These are phyloP conservation scores for Sinocyclocheilus anophthalmus DNA, from an alignment of 2,113 vertebrate genomes.

Conservation along the genomic window DNA sequence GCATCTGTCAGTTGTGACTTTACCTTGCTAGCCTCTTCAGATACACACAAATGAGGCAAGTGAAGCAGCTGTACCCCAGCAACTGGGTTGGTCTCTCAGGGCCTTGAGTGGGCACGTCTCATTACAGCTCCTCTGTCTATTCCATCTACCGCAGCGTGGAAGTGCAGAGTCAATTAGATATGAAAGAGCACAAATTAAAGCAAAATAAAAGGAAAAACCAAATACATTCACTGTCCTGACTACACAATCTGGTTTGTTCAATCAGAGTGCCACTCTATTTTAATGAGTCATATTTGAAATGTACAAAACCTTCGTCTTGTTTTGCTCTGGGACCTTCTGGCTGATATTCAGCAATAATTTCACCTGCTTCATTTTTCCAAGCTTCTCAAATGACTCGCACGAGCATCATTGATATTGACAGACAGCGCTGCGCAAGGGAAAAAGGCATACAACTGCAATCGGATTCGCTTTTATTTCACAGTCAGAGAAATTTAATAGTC, in stretches of 20 bases:
- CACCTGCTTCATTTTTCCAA: neutral
- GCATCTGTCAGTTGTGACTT: conserved; percentile 35
- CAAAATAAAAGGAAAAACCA: conserved; percentile 42
- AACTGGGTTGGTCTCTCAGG: conserved; percentile 47
- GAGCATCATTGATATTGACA: conserved; percentile 28
- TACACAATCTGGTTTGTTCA: conserved; percentile 31
- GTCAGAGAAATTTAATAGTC: conserved; percentile 45
- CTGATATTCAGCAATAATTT: neutral
- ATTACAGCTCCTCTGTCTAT: conserved; percentile 42
- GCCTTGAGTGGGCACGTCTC: conserved; percentile 45
- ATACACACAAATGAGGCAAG: conserved; percentile 30
- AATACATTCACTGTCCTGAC: conserved; percentile 25
- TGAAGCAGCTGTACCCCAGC: conserved; percentile 48
- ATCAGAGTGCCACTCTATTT: conserved; percentile 25
- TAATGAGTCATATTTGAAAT: conserved; percentile 36
- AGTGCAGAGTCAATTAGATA: conserved; percentile 39
- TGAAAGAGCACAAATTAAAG: conserved; percentile 45
- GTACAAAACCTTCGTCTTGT: conserved; percentile 5
- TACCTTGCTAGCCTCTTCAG: conserved; percentile 6
- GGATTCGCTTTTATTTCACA: conserved; percentile 40
- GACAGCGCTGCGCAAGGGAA: neutral
- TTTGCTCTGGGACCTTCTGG: neutral
- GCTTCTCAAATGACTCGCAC: conserved; percentile 18
- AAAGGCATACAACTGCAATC: neutral
- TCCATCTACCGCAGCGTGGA: conserved; percentile 13